Percentiles rank a stretch among this genome's conserved stretches.
Conservation (phyloP, 2,797 vertebrate genomes). For the Odontamblyopus lacepedii region DNA sequence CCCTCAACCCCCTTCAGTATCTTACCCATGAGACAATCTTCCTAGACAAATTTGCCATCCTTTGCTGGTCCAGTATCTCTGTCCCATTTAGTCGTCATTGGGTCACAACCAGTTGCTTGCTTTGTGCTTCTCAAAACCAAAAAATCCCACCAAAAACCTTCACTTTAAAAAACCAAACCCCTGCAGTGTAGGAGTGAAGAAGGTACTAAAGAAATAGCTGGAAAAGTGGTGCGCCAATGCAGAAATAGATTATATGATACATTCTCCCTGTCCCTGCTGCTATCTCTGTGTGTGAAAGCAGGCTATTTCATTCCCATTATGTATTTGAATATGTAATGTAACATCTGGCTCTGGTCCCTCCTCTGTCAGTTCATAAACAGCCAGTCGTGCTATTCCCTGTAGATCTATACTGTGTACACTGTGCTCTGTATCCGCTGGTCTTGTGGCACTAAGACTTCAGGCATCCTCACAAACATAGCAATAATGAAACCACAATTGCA, state of each 20-base stretch:
- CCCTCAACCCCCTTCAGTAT: not conserved
- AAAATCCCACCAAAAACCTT: constrained; percentile 45
- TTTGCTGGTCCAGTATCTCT: constrained; percentile 45
- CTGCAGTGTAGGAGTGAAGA: constrained; percentile 34
- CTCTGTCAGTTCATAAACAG: constrained; percentile 47
- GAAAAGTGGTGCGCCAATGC: constrained; percentile 25
- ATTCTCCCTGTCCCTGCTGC: constrained; percentile 24
- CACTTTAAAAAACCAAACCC: constrained; percentile 35
- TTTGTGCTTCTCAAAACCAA: not conserved
- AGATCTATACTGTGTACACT: constrained; percentile 32
- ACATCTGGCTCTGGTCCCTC: constrained; percentile 57
- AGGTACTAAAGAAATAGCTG: constrained; percentile 32
- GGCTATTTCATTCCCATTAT: constrained; percentile 11
- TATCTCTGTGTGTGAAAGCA: not conserved
- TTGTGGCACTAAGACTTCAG: not conserved
- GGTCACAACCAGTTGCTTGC: constrained; percentile 1
- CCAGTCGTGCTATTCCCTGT: constrained; percentile 57
- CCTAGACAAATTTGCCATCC: constrained; percentile 88
- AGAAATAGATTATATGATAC: constrained; percentile 49
- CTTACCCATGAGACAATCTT: constrained; percentile 97
- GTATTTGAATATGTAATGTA: constrained; percentile 50
- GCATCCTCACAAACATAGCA: not conserved
- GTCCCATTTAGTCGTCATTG: constrained; percentile 20
- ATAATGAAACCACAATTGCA: not conserved
- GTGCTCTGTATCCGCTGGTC: not conserved